Conservation (phyloP, 2,888 invertebrate genomes). For the Corbicula japonica region DNA sequence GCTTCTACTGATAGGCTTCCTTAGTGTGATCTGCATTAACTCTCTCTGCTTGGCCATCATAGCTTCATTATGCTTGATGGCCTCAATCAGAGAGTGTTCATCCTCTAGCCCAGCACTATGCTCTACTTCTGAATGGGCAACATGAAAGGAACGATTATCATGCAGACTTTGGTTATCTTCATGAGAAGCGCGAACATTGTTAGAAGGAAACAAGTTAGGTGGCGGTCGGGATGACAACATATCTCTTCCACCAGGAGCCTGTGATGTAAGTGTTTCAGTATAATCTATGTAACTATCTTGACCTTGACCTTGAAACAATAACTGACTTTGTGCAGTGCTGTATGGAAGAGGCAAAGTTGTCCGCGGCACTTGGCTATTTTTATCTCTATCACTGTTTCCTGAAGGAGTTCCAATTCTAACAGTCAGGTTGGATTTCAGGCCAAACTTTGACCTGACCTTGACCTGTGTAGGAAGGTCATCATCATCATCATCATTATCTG, state of each 20-base stretch:
- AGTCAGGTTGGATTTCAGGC: constrained; percentile 16
- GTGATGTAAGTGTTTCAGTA: constrained; percentile 23
- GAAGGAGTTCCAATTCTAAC: constrained; percentile 29
- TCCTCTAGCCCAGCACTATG: constrained; percentile 10
- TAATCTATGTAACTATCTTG: constrained; percentile 37
- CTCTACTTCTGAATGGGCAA: neutral
- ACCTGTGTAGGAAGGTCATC: constrained; percentile 52
- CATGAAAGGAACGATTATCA: constrained; percentile 7
- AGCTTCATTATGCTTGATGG: neutral
- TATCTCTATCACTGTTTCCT: constrained; percentile 16
- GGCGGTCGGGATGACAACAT: neutral
- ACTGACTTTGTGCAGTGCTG: constrained; percentile 21
- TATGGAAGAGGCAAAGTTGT: constrained; percentile 39
- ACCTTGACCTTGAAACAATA: constrained; percentile 21
- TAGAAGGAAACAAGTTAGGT: neutral
- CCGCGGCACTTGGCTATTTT: constrained; percentile 8
- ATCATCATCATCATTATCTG: constrained; percentile 18
- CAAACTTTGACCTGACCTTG: constrained; percentile 38
- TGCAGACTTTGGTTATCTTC: neutral
- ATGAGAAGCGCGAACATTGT: neutral
- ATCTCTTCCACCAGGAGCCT: constrained; percentile 28
- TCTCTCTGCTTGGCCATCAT: constrained; percentile 10
- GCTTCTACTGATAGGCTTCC: neutral
- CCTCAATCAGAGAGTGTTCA: neutral
- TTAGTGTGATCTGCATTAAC: constrained; percentile 22